Evolutionary conservation across 2,888 invertebrate genomes (phyloP), one percentile per base, ranked within the genome.

Genomic region (Sesamia inferens): DNA sequence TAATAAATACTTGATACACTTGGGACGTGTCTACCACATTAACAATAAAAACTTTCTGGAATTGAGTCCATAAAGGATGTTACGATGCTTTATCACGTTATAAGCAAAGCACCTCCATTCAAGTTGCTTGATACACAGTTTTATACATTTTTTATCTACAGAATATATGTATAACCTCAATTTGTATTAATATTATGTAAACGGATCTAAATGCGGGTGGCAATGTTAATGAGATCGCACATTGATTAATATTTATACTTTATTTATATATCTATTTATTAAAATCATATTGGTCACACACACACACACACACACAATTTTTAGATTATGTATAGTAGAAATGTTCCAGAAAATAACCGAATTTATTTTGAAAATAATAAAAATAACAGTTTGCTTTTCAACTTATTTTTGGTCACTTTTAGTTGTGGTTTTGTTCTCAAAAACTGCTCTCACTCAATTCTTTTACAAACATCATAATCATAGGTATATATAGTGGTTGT

Each of bases 1-100:
- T 84, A 86, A 86, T 85, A 86, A 72, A 86, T 74, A 86, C 78
- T 81, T 76, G 48, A 76, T 71, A 73, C 73, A 65, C 74, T 65
- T 59, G 64, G 66, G 72, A 81, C 76, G 48, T 68, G 58, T 62
- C 58, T 67, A 57, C 31, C 39, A 78, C 68, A 69, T 78, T 68
- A 51, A 69, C 64, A 64, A 57, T 68, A 65, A 82, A 82, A 83
- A 70, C 57, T 83, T 74, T 79, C 67, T 61, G 69, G 67, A 79
- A 80, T 83, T 70, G 42, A 74, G 62, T 64, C 42, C 65, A 58
- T 47, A 62, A 55, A 64, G 42, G 73, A 61, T 24, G 24, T 71
- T 61, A 78, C 13, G n/a, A 62, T 22, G 14, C 19, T 64, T 59
- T 47, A 77, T 66, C 65, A 77, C 57, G 61, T 66, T 65, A 66